phyloP scores from a whole-genome alignment of 2,797 vertebrate genomes.

The Onychomys arenicola region DNA sequence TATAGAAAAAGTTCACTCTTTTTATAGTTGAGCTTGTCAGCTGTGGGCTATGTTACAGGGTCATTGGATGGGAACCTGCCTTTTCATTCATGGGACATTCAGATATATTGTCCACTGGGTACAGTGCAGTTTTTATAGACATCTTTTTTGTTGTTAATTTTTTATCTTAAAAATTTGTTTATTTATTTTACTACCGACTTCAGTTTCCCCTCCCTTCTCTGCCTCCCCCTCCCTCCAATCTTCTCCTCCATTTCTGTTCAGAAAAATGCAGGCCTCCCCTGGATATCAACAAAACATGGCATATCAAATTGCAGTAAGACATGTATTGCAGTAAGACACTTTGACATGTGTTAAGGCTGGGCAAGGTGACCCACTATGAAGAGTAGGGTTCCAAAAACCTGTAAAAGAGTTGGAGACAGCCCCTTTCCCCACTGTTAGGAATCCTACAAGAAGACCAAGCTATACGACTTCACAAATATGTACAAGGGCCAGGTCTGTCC shows the following conservation, averaged over 20 bases:
- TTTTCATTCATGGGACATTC: neutral
- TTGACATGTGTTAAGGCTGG: neutral
- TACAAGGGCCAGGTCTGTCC: neutral
- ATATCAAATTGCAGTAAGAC: neutral
- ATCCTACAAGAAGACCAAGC: neutral
- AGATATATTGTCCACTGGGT: neutral
- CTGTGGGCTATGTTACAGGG: neutral
- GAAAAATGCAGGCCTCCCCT: neutral
- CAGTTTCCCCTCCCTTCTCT: neutral
- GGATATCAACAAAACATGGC: neutral
- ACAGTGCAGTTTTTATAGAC: slow-evolving; percentile 25
- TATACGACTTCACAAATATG: neutral
- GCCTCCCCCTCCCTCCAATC: neutral
- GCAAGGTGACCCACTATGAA: neutral
- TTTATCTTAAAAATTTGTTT: neutral
- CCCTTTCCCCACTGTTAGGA: neutral
- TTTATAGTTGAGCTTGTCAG: slow-evolving; percentile 35
- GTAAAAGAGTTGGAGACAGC: neutral
- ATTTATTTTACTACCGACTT: neutral
- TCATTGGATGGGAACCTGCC: neutral
- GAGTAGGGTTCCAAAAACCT: neutral
- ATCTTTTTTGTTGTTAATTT: neutral
- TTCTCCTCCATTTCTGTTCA: neutral
- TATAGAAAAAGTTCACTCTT: neutral
- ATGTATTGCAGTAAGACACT: too few relatives aligned